These are phyloP conservation scores for Antheraea yamamai DNA, from an alignment of 2,888 invertebrate genomes.

Conservation along the genomic window DNA sequence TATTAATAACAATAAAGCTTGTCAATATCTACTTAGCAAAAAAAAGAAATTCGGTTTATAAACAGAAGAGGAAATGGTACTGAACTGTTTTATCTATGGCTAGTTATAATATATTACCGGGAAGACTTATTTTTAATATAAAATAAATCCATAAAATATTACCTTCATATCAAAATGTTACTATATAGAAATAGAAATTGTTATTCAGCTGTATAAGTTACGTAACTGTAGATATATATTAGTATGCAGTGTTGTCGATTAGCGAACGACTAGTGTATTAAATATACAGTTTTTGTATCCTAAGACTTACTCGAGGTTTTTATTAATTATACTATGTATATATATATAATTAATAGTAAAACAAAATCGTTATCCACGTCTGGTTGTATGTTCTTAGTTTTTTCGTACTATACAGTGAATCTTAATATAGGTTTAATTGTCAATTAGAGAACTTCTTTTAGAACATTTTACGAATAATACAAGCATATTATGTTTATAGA, in stretches of 20 bases:
- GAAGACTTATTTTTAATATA: background rate
- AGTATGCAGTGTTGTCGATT: background rate
- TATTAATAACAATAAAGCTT: no score
- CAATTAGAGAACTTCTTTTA: no score
- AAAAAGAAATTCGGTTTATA: background rate
- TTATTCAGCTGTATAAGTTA: background rate
- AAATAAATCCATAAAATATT: background rate
- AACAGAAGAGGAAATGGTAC: background rate
- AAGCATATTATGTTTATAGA: no score
- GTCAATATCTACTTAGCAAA: no score
- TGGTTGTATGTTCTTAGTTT: no score
- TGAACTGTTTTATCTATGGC: no score
- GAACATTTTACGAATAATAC: no score
- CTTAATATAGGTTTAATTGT: no score
- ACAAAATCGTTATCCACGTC: background rate
- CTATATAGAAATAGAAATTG: background rate
- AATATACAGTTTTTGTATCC: background rate
- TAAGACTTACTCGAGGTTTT: background rate
- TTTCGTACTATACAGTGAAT: no score
- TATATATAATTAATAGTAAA: no score
- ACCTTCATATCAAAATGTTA: background rate
- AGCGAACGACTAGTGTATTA: background rate
- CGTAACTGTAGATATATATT: background rate
- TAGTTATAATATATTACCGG: background rate
- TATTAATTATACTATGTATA: background rate